These are phyloP conservation scores for Drosophila pachea DNA, from an alignment of 1,140 invertebrate species.

Conservation along the genomic window DNA sequence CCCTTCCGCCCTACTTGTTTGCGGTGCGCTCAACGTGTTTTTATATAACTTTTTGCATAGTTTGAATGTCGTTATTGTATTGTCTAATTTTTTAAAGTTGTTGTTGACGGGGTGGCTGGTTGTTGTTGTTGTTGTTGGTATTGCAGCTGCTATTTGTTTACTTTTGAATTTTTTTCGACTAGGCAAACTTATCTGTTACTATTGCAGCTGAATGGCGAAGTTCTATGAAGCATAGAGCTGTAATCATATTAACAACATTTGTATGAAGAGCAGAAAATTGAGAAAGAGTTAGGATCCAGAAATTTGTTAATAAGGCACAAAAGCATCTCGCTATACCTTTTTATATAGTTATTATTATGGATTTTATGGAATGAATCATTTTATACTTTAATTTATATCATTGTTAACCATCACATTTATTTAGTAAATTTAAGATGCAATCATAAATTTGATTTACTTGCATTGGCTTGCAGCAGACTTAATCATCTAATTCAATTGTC, in stretches of 20 bases:
- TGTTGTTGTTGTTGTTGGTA: conserved; percentile 27
- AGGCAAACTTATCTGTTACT: conserved; percentile 36
- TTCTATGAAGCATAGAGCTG: too few relatives aligned
- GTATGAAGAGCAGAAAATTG: too few relatives aligned
- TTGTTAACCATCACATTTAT: neutral
- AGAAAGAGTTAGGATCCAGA: too few relatives aligned
- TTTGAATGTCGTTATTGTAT: conserved; percentile 43
- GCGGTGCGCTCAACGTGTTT: conserved; percentile 55
- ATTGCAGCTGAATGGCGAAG: neutral
- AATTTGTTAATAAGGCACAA: too few relatives aligned
- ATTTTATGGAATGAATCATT: neutral
- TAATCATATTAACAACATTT: too few relatives aligned
- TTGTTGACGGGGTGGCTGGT: conserved; percentile 23
- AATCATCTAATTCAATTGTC: neutral
- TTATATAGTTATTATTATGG: too few relatives aligned
- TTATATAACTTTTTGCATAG: conserved; percentile 75
- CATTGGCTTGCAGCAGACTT: neutral
- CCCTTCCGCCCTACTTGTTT: conserved; percentile 23
- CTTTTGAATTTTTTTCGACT: conserved; percentile 45
- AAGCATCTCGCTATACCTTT: too few relatives aligned
- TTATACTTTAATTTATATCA: neutral
- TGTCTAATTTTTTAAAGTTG: conserved; percentile 39
- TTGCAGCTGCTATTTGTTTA: conserved; percentile 24
- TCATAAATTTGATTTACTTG: neutral
- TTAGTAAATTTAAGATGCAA: neutral